phyloP scores from a whole-genome alignment of 2,113 vertebrate species.

The Podocnemis expansa region DNA sequence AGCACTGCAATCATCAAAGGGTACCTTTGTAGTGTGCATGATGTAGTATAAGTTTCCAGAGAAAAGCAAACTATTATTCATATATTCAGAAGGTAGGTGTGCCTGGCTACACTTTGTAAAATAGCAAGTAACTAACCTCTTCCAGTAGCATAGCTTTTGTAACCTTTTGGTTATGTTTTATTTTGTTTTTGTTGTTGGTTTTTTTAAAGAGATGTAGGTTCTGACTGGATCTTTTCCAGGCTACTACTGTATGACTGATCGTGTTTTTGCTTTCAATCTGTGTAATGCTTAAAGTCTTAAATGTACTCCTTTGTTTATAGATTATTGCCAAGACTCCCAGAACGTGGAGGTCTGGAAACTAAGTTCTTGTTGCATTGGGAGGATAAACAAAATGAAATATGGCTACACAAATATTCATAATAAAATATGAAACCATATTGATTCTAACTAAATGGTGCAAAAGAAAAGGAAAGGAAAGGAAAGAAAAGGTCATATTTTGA shows the following conservation, averaged over 20 bases:
- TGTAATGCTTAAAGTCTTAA: background rate
- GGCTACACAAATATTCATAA: background rate
- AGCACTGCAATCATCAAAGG: background rate
- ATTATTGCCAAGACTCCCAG: background rate
- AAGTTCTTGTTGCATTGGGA: background rate
- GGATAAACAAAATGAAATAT: background rate
- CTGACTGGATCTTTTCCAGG: background rate
- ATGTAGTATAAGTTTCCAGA: constrained; percentile 18
- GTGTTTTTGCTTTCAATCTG: background rate
- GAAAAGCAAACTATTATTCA: constrained; percentile 4
- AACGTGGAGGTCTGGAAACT: background rate
- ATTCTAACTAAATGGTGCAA: background rate
- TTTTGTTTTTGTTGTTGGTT: background rate
- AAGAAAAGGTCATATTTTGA: background rate
- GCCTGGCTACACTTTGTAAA: constrained; percentile 1
- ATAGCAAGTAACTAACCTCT: constrained; percentile 25
- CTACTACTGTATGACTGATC: background rate
- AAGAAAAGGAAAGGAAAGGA: background rate
- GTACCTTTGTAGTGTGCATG: constrained; percentile 17
- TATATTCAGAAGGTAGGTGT: constrained; percentile 5
- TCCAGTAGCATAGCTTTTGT: background rate
- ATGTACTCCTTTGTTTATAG: background rate
- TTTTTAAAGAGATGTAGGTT: background rate
- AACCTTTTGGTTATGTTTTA: background rate
- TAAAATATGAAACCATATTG: constrained; percentile 25